Percentiles rank a stretch among this genome's conserved stretches.
Conservation (phyloP, 2,797 vertebrate species). For the Craterocephalus amniculus region DNA sequence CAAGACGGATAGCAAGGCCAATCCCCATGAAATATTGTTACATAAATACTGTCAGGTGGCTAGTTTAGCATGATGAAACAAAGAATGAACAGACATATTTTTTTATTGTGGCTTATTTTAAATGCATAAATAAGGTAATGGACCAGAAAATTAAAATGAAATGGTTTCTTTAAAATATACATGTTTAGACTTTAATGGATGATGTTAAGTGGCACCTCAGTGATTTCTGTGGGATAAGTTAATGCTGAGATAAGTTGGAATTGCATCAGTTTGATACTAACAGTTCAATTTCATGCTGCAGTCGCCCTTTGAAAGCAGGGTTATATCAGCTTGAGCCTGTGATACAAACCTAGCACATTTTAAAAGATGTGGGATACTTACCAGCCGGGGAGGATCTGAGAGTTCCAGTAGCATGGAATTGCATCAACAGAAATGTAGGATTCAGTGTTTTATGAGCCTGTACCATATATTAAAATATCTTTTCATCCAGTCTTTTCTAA, state of each 20-base stretch:
- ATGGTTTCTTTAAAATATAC: not conserved
- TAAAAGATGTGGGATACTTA: not conserved
- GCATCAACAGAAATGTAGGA: not conserved
- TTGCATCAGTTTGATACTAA: conserved; percentile 2
- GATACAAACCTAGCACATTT: not conserved
- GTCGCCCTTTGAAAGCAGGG: not conserved
- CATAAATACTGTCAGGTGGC: too few species aligned
- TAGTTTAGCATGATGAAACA: too few species aligned
- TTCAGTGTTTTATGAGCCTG: not conserved
- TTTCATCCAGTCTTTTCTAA: not conserved
- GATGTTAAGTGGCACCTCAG: not conserved
- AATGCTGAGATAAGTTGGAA: not conserved
- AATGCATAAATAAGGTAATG: not conserved
- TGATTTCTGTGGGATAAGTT: not conserved
- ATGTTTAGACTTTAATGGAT: not conserved
- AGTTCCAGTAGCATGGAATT: not conserved
- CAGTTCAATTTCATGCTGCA: not conserved
- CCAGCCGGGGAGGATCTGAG: not conserved
- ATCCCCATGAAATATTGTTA: too few species aligned
- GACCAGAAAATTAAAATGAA: not conserved
- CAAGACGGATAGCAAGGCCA: too few species aligned
- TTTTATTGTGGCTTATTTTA: too few species aligned
- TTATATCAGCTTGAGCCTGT: conserved; percentile 10
- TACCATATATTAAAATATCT: not conserved
- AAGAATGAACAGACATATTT: too few species aligned